These are phyloP conservation scores for Hololepta plana DNA, from an alignment of 2,888 invertebrate species.

Conservation along the genomic window DNA sequence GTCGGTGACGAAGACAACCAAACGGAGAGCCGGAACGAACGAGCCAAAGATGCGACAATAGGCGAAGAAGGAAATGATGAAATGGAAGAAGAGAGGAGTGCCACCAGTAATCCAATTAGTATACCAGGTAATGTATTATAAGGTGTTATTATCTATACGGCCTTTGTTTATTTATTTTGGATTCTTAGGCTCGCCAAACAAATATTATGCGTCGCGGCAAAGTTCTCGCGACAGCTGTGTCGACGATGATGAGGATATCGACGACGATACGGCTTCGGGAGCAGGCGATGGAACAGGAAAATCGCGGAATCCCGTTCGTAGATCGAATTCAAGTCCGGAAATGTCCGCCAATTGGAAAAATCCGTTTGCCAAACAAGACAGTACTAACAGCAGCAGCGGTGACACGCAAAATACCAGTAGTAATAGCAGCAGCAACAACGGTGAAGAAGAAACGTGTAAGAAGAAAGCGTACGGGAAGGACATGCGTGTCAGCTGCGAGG, in stretches of 20 bases:
- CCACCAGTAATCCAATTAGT: constrained; percentile 40
- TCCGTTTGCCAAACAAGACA: constrained; percentile 32
- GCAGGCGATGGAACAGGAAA: constrained; percentile 27
- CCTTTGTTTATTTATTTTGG: constrained; percentile 2
- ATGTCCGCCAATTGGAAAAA: constrained; percentile 79
- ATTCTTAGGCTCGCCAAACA: constrained; percentile 16
- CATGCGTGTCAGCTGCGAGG: constrained; percentile 73
- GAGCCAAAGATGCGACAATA: too few relatives aligned
- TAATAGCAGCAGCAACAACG: constrained; percentile 16
- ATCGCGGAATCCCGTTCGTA: constrained; percentile 64
- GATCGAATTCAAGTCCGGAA: constrained; percentile 84
- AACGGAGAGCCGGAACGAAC: constrained; percentile 6
- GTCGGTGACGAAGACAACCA: constrained; percentile 6
- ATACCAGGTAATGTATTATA: constrained; percentile 31
- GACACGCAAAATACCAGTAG: not conserved
- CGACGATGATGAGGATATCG: constrained; percentile 26
- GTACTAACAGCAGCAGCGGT: too few relatives aligned
- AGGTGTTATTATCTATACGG: not conserved
- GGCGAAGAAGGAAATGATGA: constrained; percentile 4
- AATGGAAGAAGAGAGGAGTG: constrained; percentile 10
- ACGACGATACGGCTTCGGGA: constrained; percentile 17
- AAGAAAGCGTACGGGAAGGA: constrained; percentile 34
- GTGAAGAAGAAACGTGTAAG: constrained; percentile 16
- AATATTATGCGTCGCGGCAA: constrained; percentile 30
- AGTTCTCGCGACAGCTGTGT: constrained; percentile 34